Percentiles rank a stretch among this genome's conserved stretches.
These are phyloP conservation scores for Harpegnathos saltator DNA, from an alignment of 1,140 invertebrate genomes.

Conservation along the genomic window DNA sequence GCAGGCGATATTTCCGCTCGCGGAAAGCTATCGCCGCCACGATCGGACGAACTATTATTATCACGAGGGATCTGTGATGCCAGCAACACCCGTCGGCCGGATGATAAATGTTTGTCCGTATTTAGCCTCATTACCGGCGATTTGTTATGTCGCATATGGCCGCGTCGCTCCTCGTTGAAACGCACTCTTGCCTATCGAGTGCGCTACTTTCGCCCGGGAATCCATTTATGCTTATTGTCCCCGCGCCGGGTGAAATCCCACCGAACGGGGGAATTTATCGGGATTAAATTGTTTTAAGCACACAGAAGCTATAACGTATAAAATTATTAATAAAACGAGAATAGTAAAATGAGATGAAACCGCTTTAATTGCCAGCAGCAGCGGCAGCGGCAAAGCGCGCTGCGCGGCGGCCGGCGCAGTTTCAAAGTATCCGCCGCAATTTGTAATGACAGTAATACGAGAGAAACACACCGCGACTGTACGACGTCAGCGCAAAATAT, in stretches of 20 bases:
- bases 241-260: no score
- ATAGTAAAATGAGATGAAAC: neutral
- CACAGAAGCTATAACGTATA: neutral
- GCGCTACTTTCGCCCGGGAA: slow-evolving; percentile 15
- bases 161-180: slow-evolving; percentile 31
- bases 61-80: slow-evolving; percentile 67
- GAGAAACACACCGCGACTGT: no score
- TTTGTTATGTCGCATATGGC: slow-evolving; percentile 73
- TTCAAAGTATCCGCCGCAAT: no score
- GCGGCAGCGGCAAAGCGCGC: no score
- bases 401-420: no score
- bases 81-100: slow-evolving; percentile 57
- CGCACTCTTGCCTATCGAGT: slow-evolving; percentile 6
- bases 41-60: slow-evolving; percentile 70
- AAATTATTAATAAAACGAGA: slow-evolving; percentile 12
- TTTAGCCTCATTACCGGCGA: slow-evolving; percentile 78
- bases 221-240: neutral
- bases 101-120: slow-evolving; percentile 76
- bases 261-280: no score
- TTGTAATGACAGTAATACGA: no score
- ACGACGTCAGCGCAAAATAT: no score
- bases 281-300: slow-evolving; percentile 1
- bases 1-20: slow-evolving; percentile 24
- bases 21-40: slow-evolving; percentile 37
- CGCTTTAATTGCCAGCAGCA: no score